Evolutionary conservation across 2,113 vertebrate species (phyloP).

Genomic region (Aviceda subcristata): DNA sequence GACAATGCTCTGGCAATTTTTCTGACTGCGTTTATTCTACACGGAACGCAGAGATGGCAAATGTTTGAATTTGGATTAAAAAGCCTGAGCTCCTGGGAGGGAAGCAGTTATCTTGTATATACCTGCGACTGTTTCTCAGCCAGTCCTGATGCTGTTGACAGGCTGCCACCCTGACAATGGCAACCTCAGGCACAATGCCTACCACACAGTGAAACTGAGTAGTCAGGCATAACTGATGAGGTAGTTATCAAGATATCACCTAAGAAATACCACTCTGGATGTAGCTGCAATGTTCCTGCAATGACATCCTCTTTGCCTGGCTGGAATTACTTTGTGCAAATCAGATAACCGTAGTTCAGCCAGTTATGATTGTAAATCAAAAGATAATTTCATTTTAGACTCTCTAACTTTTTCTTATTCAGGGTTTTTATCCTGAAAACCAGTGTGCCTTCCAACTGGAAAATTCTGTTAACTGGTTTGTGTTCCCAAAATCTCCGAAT

Average conservation of each 20-base stretch:
- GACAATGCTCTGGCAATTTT: not conserved
- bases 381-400: not conserved
- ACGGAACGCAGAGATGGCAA: not conserved
- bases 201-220: not conserved
- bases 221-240: not conserved
- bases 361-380: not conserved
- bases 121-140: not conserved
- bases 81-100: not conserved
- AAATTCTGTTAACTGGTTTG: not conserved
- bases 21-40: not conserved
- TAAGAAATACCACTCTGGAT: not conserved
- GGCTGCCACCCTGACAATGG: not conserved
- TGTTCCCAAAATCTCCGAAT: not conserved
- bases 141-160: not conserved
- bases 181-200: not conserved
- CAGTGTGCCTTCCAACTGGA: not conserved
- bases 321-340: not conserved
- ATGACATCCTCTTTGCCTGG: not conserved
- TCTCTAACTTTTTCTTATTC: not conserved
- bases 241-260: not conserved
- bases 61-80: constrained; percentile 12
- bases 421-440: not conserved
- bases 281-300: not conserved
- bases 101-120: not conserved
- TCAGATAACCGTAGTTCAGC: not conserved